Conservation (phyloP, 2,888 invertebrate species). For the Ochropleura leucogaster region DNA sequence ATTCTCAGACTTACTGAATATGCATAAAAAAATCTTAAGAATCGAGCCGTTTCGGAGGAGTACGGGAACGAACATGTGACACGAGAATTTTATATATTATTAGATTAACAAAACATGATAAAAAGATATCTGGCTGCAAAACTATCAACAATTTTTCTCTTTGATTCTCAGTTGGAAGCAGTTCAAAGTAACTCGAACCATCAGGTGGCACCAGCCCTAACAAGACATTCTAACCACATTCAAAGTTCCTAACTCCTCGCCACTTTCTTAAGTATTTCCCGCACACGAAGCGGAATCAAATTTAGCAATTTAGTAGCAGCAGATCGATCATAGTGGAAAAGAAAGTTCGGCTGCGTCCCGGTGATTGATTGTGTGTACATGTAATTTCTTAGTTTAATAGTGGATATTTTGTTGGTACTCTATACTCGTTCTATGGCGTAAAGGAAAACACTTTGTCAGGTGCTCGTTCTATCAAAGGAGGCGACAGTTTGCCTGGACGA, state of each 20-base stretch:
- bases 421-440: neutral
- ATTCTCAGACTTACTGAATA: too few relatives aligned
- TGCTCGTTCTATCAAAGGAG: constrained; percentile 22
- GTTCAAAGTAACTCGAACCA: neutral
- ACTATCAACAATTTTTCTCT: neutral
- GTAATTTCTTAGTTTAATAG: constrained; percentile 56
- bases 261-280: constrained; percentile 31
- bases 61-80: too few relatives aligned
- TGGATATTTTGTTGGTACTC: constrained; percentile 35
- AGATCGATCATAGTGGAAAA: constrained; percentile 60
- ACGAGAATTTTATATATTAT: too few relatives aligned
- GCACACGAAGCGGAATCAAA: constrained; percentile 36
- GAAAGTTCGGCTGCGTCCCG: constrained; percentile 46
- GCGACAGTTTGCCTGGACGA: constrained; percentile 7
- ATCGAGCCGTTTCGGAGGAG: too few relatives aligned
- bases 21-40: too few relatives aligned
- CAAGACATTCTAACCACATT: neutral
- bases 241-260: neutral
- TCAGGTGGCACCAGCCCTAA: constrained; percentile 1
- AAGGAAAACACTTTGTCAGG: constrained; percentile 41
- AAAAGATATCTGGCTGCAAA: neutral
- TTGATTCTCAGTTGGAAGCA: neutral
- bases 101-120: neutral
- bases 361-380: constrained; percentile 59
- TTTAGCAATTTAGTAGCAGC: constrained; percentile 52